Percentiles rank a stretch among this genome's conserved stretches.
These are phyloP conservation scores for Kryphioiulus occultus DNA, from an alignment of 2,888 invertebrate species.

Conservation along the genomic window DNA sequence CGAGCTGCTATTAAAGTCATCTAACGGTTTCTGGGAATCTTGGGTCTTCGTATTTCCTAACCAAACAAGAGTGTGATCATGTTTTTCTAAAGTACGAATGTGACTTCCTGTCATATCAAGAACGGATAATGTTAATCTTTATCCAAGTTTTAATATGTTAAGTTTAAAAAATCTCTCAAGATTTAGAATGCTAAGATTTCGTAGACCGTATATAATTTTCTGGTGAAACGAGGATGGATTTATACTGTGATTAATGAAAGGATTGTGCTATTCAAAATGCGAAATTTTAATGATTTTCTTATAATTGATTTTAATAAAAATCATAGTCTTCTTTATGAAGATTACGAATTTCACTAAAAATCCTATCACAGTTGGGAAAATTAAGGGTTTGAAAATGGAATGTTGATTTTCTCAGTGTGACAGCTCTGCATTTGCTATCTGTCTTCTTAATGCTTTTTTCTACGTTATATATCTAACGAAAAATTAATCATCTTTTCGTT, in stretches of 20 bases:
- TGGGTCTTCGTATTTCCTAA: not conserved
- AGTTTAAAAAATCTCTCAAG: no score
- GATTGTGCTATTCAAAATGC: no score
- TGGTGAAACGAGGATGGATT: no score
- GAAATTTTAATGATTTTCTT: not conserved
- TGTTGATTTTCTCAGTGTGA: not conserved
- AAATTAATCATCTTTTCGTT: not conserved
- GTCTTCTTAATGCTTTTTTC: conserved; percentile 13
- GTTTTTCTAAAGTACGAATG: not conserved
- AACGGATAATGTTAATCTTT: not conserved
- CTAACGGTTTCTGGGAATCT: not conserved
- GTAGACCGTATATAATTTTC: no score
- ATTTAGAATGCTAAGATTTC: no score
- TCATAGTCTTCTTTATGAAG: not conserved
- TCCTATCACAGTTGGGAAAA: not conserved
- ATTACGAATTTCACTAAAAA: not conserved
- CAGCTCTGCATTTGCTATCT: not conserved
- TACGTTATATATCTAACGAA: not conserved
- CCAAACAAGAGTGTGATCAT: not conserved
- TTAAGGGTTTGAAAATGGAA: not conserved
- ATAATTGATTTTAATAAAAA: not conserved
- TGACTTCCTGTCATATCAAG: not conserved
- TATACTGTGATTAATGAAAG: no score
- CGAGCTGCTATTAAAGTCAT: not conserved
- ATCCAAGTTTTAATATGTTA: no score